A percentile compares a stretch with the other conserved stretches of the same genome.
Evolutionary conservation across 2,797 vertebrate genomes (phyloP).

Genomic region (Vireo griseus): DNA sequence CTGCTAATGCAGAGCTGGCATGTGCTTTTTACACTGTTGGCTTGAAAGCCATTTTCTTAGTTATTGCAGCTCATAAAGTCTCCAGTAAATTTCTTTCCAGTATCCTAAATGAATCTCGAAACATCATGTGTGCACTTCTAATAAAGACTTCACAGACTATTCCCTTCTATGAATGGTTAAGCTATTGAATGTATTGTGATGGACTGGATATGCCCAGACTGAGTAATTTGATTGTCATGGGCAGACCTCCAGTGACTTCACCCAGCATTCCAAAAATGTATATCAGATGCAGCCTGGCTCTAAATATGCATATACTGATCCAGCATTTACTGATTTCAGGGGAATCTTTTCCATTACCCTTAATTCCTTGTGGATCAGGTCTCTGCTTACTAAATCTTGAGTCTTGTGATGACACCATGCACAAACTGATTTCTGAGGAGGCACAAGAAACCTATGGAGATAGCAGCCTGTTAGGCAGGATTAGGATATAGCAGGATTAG

Average conservation of each 20-base stretch:
- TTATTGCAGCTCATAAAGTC: constrained; percentile 55
- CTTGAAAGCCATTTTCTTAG: constrained; percentile 45
- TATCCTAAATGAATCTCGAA: constrained; percentile 51
- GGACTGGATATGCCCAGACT: not conserved
- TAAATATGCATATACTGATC: not conserved
- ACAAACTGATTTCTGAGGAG: not conserved
- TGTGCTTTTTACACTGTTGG: constrained; percentile 35
- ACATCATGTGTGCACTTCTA: constrained; percentile 13
- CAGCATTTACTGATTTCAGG: not conserved
- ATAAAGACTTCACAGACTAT: constrained; percentile 18
- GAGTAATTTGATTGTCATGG: not conserved
- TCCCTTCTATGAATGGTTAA: constrained; percentile 23
- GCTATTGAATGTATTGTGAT: not conserved
- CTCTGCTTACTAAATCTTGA: not conserved
- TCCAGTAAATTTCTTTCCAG: constrained; percentile 48
- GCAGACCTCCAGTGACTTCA: constrained; percentile 5
- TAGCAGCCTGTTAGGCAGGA: not conserved
- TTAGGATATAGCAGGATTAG: not conserved
- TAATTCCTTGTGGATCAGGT: not conserved
- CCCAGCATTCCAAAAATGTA: not conserved
- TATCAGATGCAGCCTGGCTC: not conserved
- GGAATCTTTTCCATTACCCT: not conserved
- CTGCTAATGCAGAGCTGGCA: constrained; percentile 42
- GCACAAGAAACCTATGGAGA: not conserved
- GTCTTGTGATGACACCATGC: not conserved